Percentiles rank a stretch among this genome's conserved stretches.
These are phyloP conservation scores for Thamnophis elegans DNA, from an alignment of 2,797 vertebrate species.

Conservation along the genomic window DNA sequence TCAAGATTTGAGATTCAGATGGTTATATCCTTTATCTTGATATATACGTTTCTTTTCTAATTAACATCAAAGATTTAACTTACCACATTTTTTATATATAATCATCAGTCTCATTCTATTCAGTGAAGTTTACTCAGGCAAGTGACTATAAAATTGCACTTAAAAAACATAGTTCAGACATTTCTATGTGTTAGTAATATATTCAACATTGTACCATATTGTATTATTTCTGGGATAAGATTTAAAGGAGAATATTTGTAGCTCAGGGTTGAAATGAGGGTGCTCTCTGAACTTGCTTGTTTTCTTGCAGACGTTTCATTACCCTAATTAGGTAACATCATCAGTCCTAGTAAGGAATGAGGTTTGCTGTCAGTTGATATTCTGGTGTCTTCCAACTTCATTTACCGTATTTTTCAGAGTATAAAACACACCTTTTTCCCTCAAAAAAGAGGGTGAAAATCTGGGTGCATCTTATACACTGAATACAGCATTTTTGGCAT, in stretches of 20 bases:
- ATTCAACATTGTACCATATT: slow-evolving; percentile 13
- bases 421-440: too few relatives aligned
- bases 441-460: too few relatives aligned
- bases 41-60: slow-evolving; percentile 45
- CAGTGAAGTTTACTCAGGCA: neutral
- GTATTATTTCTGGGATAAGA: slow-evolving; percentile 21
- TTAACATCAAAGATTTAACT: slow-evolving; percentile 44
- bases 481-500: too few relatives aligned
- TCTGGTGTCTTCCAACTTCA: neutral
- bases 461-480: too few relatives aligned
- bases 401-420: too few relatives aligned
- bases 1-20: slow-evolving; percentile 48
- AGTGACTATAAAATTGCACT: neutral
- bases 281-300: neutral
- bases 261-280: neutral
- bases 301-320: neutral
- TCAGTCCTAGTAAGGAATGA: neutral
- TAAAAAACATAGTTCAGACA: slow-evolving; percentile 5
- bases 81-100: neutral
- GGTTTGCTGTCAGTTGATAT: neutral
- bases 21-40: slow-evolving; percentile 41
- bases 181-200: slow-evolving; percentile 25
- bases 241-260: neutral
- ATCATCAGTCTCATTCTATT: neutral
- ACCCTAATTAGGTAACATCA: neutral